Evolutionary conservation across 2,797 vertebrate genomes (phyloP).

Genomic region (Catamblyrhynchus diadema): DNA sequence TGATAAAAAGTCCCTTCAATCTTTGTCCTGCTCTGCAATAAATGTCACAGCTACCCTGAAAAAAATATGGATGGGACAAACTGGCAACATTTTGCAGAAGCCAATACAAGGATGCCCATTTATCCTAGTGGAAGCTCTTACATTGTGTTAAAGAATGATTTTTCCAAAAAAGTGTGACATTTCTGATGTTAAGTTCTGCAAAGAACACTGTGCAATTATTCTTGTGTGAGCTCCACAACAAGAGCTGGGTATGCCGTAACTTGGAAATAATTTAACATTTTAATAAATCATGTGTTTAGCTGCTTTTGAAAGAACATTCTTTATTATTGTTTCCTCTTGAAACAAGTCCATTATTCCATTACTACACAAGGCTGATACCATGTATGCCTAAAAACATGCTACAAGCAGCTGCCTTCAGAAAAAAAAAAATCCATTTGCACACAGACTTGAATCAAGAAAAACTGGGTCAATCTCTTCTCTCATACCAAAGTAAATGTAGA

Average conservation of each 20-base stretch:
- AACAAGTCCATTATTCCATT: background rate
- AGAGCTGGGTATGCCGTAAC: background rate
- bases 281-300: constrained; percentile 21
- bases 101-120: background rate
- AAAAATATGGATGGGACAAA: background rate
- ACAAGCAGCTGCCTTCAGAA: background rate
- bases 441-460: background rate
- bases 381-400: background rate
- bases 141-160: background rate
- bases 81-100: background rate
- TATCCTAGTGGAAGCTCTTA: background rate
- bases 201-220: constrained; percentile 20
- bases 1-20: background rate
- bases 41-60: background rate
- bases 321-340: background rate
- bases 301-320: background rate
- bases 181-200: background rate
- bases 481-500: background rate
- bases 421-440: background rate
- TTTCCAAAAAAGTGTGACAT: background rate
- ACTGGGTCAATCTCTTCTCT: background rate
- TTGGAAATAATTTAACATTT: constrained; percentile 39
- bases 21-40: background rate
- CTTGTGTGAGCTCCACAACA: background rate
- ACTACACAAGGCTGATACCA: background rate